Evolutionary conservation across 2,888 invertebrate species (phyloP).

Genomic region (Tenthredo amoena): DNA sequence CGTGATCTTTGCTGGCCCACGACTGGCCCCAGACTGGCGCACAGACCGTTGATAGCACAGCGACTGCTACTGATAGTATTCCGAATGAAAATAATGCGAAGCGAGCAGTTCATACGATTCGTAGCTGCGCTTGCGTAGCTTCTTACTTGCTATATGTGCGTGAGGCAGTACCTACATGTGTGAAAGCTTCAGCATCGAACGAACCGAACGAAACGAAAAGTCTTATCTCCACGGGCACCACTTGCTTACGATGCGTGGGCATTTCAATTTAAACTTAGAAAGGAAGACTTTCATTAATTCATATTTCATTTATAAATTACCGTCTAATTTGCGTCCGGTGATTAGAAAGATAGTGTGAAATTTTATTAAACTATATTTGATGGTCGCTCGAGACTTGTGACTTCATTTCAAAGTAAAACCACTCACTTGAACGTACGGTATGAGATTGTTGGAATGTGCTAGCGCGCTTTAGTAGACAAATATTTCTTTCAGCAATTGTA

Average conservation of each 20-base stretch:
- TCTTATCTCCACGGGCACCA: slow-evolving; percentile 28
- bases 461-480: not conserved
- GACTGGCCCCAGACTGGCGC: slow-evolving; percentile 41
- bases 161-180: not conserved
- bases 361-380: not conserved
- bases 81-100: slow-evolving; percentile 45
- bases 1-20: slow-evolving; percentile 46
- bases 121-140: slow-evolving; percentile 42
- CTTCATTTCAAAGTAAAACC: not conserved
- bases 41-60: slow-evolving; percentile 42
- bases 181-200: slow-evolving; percentile 15
- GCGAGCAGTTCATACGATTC: slow-evolving; percentile 31
- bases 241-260: slow-evolving; percentile 24
- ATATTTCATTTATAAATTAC: not conserved
- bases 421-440: not conserved
- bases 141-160: not conserved
- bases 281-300: slow-evolving; percentile 35
- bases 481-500: not conserved
- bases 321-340: slow-evolving; percentile 19
- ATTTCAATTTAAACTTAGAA: slow-evolving; percentile 7
- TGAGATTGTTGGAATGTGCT: not conserved
- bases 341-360: slow-evolving; percentile 28
- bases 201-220: not conserved
- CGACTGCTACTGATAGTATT: slow-evolving; percentile 45
- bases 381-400: not conserved